Evolutionary conservation across 1,140 invertebrate species (phyloP), one percentile per base, ranked within the genome.

Genomic region (Mercenaria mercenaria): DNA sequence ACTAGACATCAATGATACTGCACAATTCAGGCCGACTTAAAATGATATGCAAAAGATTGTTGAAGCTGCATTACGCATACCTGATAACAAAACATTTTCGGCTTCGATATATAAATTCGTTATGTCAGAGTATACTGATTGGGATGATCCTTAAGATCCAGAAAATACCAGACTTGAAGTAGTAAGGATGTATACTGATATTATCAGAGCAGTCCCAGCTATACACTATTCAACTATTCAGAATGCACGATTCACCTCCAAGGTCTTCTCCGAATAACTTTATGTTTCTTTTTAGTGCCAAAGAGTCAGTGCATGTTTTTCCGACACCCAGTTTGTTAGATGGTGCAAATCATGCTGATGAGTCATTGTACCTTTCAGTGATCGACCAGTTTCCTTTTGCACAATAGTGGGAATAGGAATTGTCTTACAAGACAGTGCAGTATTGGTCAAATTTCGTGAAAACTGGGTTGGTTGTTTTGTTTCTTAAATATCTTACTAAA

Each of bases 361-460:
- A 79, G 26, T 8, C 50, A 20, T 23, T 34, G 15, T 56, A 26
- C 29, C 26, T 50, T 6, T 41, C 43, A 0, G 74, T 34, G 4
- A 32, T 50, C 1, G 41, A 50, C 10, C 23, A 26, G 2, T 23
- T 41, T 52, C 2, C 10, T 4, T 61, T 81, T 43, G 39, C 74
- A 10, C 20, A 23, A n/a, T 18, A 61, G 15, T 79, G 74, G 74
- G 74, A 79, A 52, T 29, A 41, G 8, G 43, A 79, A 32, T 26
- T 79, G 6, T 79, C 74, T 23, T 10, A 50, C 11, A 26, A 32
- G n/a, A 50, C 50, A 43, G 50, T 79, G 43, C 50, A 18, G 20
- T 79, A 79, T 34, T 79, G 74, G 74, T 41, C 74, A 23, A 79
- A 79, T 29, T 79, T 79, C 50, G 43, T n/a, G n/a, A 79, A 79